phyloP scores from a whole-genome alignment of 2,113 vertebrate species.

The Hemiscyllium ocellatum region DNA sequence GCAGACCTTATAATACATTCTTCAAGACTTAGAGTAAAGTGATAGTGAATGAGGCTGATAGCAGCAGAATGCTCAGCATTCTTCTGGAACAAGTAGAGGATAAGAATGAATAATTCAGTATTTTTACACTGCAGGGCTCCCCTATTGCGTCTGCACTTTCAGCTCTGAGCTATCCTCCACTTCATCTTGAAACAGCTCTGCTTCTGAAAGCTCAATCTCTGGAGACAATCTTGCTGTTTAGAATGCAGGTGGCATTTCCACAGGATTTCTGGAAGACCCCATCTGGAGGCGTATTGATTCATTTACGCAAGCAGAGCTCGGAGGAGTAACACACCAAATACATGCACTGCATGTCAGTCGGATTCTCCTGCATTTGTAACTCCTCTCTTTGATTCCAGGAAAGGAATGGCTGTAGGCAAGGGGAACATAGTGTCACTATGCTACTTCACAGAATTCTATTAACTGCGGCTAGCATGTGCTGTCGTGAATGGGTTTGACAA shows the following conservation, averaged over 20 bases:
- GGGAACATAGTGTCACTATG: too few species aligned
- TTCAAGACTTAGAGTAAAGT: not conserved
- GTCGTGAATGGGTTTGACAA: slow-evolving; percentile 1
- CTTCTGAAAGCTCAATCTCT: slow-evolving; percentile 35
- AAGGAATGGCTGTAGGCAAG: not conserved
- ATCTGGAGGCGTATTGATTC: slow-evolving; percentile 40
- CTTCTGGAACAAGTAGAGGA: slow-evolving; percentile 49
- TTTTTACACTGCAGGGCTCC: slow-evolving; percentile 62
- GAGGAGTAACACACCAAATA: fast-evolving
- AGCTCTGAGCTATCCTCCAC: slow-evolving; percentile 31
- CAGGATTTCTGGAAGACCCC: slow-evolving; percentile 45
- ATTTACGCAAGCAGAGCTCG: not conserved
- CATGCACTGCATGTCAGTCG: not conserved
- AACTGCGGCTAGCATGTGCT: not conserved
- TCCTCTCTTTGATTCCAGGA: not conserved
- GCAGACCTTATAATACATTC: not conserved
- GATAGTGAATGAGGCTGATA: not conserved
- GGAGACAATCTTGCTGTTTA: slow-evolving; percentile 47
- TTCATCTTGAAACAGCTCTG: slow-evolving; percentile 40
- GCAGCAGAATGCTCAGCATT: slow-evolving; percentile 30
- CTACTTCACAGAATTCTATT: not conserved
- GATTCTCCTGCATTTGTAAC: slow-evolving; percentile 47
- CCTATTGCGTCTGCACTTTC: slow-evolving; percentile 45
- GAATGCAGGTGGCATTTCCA: slow-evolving; percentile 48
- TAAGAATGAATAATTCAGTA: slow-evolving; percentile 66